Evolutionary conservation across 1,140 invertebrate species (phyloP).

Genomic region (Wiebesia pumilae): DNA sequence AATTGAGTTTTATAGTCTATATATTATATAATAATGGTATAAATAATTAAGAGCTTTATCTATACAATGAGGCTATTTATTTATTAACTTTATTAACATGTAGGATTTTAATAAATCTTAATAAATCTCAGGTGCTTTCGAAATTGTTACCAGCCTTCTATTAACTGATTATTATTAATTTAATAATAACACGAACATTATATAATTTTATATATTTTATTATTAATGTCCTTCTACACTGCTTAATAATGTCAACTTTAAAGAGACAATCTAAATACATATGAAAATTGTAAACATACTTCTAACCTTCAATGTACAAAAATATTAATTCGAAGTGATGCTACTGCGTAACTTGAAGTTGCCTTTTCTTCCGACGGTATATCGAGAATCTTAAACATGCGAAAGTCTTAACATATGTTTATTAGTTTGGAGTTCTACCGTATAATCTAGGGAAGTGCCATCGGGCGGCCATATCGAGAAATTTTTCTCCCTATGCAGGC

Average conservation of each 20-base stretch:
- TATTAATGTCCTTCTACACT: background rate
- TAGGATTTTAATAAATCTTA: no score
- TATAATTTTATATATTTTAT: background rate
- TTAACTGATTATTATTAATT: no score
- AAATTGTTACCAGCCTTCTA: no score
- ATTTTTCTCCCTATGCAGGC: background rate
- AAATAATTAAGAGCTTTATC: background rate
- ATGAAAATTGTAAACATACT: background rate
- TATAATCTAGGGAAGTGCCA: background rate
- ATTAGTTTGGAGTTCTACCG: background rate
- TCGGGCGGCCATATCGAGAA: background rate
- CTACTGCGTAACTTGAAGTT: background rate
- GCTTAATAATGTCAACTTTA: background rate
- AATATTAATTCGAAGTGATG: background rate
- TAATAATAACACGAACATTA: background rate
- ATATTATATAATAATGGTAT: background rate
- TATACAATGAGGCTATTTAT: no score
- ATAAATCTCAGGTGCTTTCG: no score
- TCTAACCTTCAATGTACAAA: conserved; percentile 10
- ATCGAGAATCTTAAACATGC: background rate
- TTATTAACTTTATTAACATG: no score
- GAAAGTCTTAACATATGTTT: background rate
- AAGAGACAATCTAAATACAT: background rate
- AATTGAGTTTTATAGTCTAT: background rate
- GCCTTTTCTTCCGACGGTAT: background rate